Evolutionary conservation across 2,797 vertebrate genomes (phyloP).

Genomic region (Pantherophis alleghaniensis): DNA sequence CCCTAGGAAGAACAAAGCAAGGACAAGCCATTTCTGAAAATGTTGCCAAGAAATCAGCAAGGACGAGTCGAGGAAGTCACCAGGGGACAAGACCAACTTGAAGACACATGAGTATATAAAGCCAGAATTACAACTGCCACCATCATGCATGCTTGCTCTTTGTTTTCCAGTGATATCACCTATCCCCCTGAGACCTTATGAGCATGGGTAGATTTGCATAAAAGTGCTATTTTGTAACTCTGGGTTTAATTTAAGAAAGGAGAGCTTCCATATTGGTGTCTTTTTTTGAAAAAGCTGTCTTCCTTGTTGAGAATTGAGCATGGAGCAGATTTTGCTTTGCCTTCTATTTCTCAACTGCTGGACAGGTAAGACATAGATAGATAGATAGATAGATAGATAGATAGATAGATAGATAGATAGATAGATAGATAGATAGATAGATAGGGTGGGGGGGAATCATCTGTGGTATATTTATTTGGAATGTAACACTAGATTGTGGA

Average conservation of each 20-base stretch:
- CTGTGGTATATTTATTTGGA: not conserved
- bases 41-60: not conserved
- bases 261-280: not conserved
- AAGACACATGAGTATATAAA: not conserved
- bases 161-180: not conserved
- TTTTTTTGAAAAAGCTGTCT: not conserved
- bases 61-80: not conserved
- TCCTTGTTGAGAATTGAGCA: not conserved
- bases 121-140: not conserved
- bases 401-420: too few relatives aligned
- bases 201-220: not conserved
- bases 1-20: too few relatives aligned
- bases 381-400: too few relatives aligned
- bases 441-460: not conserved
- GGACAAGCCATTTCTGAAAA: not conserved
- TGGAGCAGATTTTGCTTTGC: not conserved
- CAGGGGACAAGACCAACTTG: not conserved
- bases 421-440: too few relatives aligned
- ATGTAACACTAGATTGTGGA: not conserved
- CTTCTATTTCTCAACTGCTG: not conserved
- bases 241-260: not conserved
- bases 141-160: not conserved
- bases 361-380: not conserved
- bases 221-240: fast-evolving
- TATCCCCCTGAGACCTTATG: not conserved